A percentile compares a stretch with the other conserved stretches of the same genome.
These are phyloP conservation scores for Pangasius larnaudii DNA, from an alignment of 2,797 vertebrate species.

Conservation along the genomic window DNA sequence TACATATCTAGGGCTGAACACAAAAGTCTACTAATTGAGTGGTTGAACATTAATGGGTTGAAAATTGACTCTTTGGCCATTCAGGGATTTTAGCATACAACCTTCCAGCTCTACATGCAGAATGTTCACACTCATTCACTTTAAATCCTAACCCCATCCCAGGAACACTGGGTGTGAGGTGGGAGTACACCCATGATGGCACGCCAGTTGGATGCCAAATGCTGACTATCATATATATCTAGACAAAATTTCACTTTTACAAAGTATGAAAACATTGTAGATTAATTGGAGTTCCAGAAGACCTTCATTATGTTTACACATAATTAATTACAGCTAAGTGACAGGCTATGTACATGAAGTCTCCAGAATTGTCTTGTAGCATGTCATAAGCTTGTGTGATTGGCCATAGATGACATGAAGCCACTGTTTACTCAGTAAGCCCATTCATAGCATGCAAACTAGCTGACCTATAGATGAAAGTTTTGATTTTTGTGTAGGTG, in stretches of 20 bases:
- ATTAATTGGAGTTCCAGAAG: background rate
- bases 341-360: slow-evolving; percentile 26
- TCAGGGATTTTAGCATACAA: background rate
- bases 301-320: slow-evolving; percentile 18
- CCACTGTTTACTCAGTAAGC: background rate
- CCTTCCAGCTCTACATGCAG: background rate
- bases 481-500: background rate
- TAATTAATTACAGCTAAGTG: slow-evolving; percentile 36
- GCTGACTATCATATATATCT: background rate
- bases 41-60: background rate
- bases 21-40: background rate
- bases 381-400: background rate
- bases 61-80: background rate
- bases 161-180: background rate
- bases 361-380: slow-evolving; percentile 22
- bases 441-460: slow-evolving; percentile 28
- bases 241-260: background rate
- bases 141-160: background rate
- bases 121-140: background rate
- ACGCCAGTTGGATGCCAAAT: background rate
- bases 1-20: background rate
- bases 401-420: slow-evolving; percentile 18
- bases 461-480: background rate
- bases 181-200: background rate
- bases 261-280: background rate